Conservation (phyloP, 2,888 invertebrate species). For the Onthophagus sagittarius region DNA sequence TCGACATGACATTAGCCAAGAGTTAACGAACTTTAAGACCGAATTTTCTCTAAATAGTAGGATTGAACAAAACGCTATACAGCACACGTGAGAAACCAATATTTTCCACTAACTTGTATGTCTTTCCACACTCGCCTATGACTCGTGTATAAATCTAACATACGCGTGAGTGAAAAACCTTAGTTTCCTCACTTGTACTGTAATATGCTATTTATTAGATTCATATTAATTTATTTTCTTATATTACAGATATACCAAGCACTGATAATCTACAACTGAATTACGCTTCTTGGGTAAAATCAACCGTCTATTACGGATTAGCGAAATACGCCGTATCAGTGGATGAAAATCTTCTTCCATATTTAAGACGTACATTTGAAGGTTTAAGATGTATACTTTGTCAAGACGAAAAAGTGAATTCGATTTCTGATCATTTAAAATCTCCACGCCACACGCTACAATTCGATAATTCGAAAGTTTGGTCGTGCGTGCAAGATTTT, state of each 20-base stretch:
- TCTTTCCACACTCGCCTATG: too few relatives aligned
- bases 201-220: too few relatives aligned
- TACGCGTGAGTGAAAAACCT: too few relatives aligned
- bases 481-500: background rate
- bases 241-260: background rate
- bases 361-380: conserved; percentile 11
- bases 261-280: background rate
- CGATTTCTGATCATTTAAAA: background rate
- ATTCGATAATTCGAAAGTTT: background rate
- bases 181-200: too few relatives aligned
- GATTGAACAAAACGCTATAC: too few relatives aligned
- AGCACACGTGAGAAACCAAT: too few relatives aligned
- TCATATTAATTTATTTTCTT: too few relatives aligned
- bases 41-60: too few relatives aligned
- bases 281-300: background rate
- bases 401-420: conserved; percentile 1
- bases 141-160: too few relatives aligned
- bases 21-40: too few relatives aligned
- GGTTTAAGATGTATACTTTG: conserved; percentile 20
- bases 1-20: too few relatives aligned
- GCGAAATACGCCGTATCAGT: conserved; percentile 3
- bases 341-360: conserved; percentile 11
- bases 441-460: background rate
- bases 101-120: too few relatives aligned
- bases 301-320: conserved; percentile 9